Percentiles rank a stretch among this genome's conserved stretches.
These are phyloP conservation scores for Chromoteleia sp. DNA, from an alignment of 2,888 invertebrate species.

Conservation along the genomic window DNA sequence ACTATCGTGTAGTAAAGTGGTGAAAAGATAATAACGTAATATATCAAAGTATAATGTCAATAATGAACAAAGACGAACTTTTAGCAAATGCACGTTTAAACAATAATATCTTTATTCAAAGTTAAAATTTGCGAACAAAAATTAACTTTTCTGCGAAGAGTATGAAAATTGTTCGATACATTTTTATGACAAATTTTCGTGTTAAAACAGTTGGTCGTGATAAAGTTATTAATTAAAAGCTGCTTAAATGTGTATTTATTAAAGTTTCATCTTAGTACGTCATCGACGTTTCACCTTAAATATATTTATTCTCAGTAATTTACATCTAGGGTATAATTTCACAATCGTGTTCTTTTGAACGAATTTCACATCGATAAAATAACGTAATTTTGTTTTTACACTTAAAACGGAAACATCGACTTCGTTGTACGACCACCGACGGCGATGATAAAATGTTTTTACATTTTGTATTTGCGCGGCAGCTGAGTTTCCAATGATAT, in stretches of 20 bases:
- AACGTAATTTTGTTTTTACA: constrained; percentile 38
- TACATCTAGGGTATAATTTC: constrained; percentile 18
- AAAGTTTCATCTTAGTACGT: too few relatives aligned
- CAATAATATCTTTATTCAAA: neutral
- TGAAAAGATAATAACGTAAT: constrained; percentile 39
- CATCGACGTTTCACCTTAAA: too few relatives aligned
- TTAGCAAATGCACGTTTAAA: neutral
- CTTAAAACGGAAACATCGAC: constrained; percentile 27
- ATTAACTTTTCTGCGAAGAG: too few relatives aligned
- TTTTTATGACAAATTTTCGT: too few relatives aligned
- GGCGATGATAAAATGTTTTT: constrained; percentile 6
- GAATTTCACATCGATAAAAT: constrained; percentile 25
- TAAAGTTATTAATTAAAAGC: too few relatives aligned
- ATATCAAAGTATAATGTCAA: constrained; percentile 30
- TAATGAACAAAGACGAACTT: neutral
- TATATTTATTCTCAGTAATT: constrained; percentile 46
- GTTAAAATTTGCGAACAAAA: neutral
- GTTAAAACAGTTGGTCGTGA: too few relatives aligned
- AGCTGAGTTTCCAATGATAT: constrained; percentile 13
- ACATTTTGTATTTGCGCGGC: constrained; percentile 6
- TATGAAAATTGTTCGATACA: too few relatives aligned
- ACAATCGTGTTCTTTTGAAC: constrained; percentile 19
- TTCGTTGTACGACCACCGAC: constrained; percentile 30
- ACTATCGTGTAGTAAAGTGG: constrained; percentile 51
- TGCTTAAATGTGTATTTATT: too few relatives aligned